Evolutionary conservation across 2,113 vertebrate genomes (phyloP).

Genomic region (Pedetes capensis): DNA sequence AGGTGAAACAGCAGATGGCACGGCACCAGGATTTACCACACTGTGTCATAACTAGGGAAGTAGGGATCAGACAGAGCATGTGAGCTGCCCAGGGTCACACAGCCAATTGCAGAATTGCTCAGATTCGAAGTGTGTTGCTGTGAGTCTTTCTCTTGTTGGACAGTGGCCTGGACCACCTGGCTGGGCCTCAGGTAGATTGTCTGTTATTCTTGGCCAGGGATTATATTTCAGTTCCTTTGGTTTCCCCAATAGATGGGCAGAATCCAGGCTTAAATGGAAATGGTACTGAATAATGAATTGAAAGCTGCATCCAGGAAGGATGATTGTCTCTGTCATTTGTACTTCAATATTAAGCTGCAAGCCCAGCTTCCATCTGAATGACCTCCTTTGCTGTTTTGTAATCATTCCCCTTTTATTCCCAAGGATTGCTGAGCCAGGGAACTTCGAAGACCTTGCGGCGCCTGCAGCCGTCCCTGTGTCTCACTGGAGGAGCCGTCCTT

Average conservation of each 20-base stretch:
- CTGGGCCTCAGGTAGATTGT: not conserved
- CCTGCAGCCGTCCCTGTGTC: not conserved
- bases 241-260: not conserved
- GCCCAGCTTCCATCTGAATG: not conserved
- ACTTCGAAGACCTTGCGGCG: accelerated
- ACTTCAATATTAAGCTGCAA: not conserved
- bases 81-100: not conserved
- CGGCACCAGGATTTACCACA: accelerated
- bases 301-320: not conserved
- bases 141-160: too few relatives aligned
- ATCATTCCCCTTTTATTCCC: not conserved
- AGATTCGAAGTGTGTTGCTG: not conserved
- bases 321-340: not conserved
- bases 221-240: not conserved
- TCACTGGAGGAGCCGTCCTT: not conserved
- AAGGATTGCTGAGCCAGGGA: not conserved
- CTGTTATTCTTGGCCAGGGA: not conserved
- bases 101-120: not conserved
- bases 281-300: not conserved
- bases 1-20: accelerated
- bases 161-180: not conserved
- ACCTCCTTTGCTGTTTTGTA: not conserved
- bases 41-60: accelerated
- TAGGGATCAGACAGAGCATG: too few relatives aligned
- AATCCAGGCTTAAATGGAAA: not conserved